Evolutionary conservation across 2,888 invertebrate species (phyloP).

Genomic region (Cheilosia soror): DNA sequence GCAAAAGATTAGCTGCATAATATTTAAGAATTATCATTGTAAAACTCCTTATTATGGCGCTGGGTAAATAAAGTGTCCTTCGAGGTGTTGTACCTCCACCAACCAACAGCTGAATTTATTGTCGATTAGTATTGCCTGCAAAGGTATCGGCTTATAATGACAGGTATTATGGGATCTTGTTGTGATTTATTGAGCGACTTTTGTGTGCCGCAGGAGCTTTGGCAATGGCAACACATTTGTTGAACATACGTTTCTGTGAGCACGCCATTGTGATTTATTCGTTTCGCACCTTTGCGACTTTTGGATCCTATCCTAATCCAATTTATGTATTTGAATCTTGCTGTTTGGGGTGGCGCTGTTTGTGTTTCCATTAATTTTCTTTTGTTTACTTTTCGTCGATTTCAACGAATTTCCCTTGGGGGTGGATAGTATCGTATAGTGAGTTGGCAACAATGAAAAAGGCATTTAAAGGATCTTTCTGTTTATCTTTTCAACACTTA

Average conservation of each 20-base stretch:
- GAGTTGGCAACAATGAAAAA: slow-evolving; percentile 55
- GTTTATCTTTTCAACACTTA: slow-evolving; percentile 67
- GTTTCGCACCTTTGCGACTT: slow-evolving; percentile 54
- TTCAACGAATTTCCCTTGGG: slow-evolving; percentile 35
- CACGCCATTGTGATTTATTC: slow-evolving; percentile 57
- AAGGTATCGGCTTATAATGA: slow-evolving; percentile 55
- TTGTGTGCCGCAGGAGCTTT: slow-evolving; percentile 4
- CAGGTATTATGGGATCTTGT: slow-evolving; percentile 51
- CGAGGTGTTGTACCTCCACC: not conserved
- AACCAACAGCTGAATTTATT: slow-evolving; percentile 47
- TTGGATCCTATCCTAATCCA: slow-evolving; percentile 55
- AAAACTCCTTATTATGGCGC: slow-evolving; percentile 39
- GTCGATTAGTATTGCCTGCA: slow-evolving; percentile 50
- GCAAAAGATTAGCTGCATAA: slow-evolving; percentile 61
- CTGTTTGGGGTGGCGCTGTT: not conserved
- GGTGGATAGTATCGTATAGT: not conserved
- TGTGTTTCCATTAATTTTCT: slow-evolving; percentile 50
- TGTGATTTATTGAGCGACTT: slow-evolving; percentile 54
- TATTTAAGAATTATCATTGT: slow-evolving; percentile 55
- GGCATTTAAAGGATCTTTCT: slow-evolving; percentile 57
- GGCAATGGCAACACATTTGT: slow-evolving; percentile 38
- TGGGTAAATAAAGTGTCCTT: slow-evolving; percentile 19
- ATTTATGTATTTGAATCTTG: slow-evolving; percentile 42
- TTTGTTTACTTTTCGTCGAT: slow-evolving; percentile 65
- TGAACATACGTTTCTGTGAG: slow-evolving; percentile 18